Percentiles rank a stretch among this genome's conserved stretches.
Conservation (phyloP, 2,113 vertebrate species). For the Barnardius zonarius region DNA sequence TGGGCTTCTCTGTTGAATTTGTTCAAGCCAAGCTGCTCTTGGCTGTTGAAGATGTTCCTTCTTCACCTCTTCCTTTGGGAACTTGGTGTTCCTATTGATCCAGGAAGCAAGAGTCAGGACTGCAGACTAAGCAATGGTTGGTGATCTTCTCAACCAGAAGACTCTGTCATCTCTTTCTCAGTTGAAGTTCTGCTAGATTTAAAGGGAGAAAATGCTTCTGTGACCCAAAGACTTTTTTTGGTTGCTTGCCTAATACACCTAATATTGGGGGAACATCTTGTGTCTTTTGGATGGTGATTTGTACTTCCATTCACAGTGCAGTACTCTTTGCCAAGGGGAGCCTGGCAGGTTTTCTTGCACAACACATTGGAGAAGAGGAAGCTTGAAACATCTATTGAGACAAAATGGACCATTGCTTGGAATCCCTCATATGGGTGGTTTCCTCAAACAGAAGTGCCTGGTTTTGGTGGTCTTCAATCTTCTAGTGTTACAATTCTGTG, state of each 20-base stretch:
- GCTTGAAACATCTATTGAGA: not conserved
- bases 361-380: not conserved
- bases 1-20: not conserved
- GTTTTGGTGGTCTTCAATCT: not conserved
- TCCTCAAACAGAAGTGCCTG: not conserved
- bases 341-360: not conserved
- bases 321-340: not conserved
- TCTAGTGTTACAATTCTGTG: not conserved
- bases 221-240: not conserved
- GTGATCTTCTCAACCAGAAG: not conserved
- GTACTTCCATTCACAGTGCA: conserved; percentile 15
- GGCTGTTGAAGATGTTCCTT: not conserved
- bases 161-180: not conserved
- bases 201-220: not conserved
- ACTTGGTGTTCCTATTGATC: not conserved
- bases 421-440: not conserved
- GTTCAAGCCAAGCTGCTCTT: not conserved
- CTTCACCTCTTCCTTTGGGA: not conserved
- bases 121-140: not conserved
- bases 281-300: not conserved
- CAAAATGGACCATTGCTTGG: not conserved
- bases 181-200: not conserved
- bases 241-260: not conserved
- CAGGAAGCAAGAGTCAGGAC: not conserved
- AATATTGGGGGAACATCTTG: not conserved